Evolutionary conservation across 1,140 invertebrate genomes (phyloP).

Genomic region (Zaprionus kolodkinae): DNA sequence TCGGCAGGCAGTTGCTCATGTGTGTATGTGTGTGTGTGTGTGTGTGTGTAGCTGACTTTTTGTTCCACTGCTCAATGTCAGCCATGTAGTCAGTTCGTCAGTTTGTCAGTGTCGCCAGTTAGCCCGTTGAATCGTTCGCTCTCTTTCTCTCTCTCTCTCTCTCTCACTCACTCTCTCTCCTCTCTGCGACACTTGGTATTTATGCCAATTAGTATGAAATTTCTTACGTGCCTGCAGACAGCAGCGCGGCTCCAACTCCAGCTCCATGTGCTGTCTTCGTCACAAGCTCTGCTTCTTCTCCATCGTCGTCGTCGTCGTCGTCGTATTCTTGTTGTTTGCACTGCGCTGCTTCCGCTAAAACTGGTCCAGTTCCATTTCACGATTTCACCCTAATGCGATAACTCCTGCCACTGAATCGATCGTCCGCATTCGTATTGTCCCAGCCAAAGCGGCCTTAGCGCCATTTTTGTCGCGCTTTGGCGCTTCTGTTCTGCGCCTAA

Average conservation of each 20-base stretch:
- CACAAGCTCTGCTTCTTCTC: constrained; percentile 24
- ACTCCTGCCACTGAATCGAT: constrained; percentile 34
- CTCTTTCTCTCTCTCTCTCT: constrained; percentile 56
- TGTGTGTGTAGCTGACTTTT: constrained; percentile 34
- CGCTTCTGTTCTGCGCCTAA: constrained; percentile 60
- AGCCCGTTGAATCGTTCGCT: constrained; percentile 48
- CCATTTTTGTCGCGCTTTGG: constrained; percentile 77
- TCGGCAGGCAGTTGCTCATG: constrained; percentile 61
- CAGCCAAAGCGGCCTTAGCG: constrained; percentile 59
- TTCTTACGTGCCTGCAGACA: constrained; percentile 83
- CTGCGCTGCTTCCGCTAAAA: constrained; percentile 81
- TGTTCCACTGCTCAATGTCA: constrained; percentile 67
- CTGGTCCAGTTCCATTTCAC: constrained; percentile 81
- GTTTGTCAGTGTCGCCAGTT: constrained; percentile 58
- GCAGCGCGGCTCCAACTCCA: constrained; percentile 43
- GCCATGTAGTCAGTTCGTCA: constrained; percentile 59
- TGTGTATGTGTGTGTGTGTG: constrained; percentile 11
- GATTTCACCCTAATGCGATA: constrained; percentile 79
- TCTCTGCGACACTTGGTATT: constrained; percentile 82
- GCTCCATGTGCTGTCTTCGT: constrained; percentile 13
- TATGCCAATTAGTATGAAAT: constrained; percentile 84
- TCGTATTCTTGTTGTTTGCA: constrained; percentile 12
- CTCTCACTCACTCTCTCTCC: constrained; percentile 36
- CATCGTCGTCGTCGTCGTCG: constrained; percentile 35
- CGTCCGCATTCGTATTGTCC: constrained; percentile 43